phyloP scores from a whole-genome alignment of 2,113 vertebrate species.

The Myotis lucifugus region DNA sequence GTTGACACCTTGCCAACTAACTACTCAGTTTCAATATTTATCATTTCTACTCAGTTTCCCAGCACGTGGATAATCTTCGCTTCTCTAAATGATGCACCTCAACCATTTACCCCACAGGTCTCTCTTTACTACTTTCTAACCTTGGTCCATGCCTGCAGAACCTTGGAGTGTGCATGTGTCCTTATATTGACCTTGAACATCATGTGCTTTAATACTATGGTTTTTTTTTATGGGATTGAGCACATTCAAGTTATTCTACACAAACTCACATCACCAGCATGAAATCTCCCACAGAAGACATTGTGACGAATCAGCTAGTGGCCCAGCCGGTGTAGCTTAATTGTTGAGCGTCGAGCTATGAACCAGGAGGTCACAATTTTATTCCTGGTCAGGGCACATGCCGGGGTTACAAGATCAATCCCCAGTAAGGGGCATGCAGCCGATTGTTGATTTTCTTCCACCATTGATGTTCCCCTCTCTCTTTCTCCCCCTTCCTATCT shows the following conservation, averaged over 20 bases:
- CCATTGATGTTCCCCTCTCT: no score
- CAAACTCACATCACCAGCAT: not conserved
- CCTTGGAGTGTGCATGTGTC: not conserved
- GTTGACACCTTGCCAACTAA: not conserved
- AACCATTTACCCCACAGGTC: not conserved
- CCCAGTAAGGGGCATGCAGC: no score
- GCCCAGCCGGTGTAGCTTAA: not conserved
- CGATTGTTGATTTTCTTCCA: no score
- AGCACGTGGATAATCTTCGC: not conserved
- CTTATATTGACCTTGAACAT: not conserved
- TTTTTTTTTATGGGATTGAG: not conserved
- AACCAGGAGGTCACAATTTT: no score
- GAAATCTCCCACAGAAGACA: not conserved
- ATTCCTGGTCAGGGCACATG: no score
- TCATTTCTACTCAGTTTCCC: not conserved
- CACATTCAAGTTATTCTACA: not conserved
- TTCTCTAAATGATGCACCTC: not conserved
- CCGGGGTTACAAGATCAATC: no score
- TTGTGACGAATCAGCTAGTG: not conserved
- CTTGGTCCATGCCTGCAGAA: not conserved
- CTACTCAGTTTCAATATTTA: not conserved
- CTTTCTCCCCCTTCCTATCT: no score
- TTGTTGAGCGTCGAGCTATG: no score
- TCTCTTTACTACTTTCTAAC: not conserved
- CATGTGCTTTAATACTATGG: not conserved